Percentiles rank a stretch among this genome's conserved stretches.
phyloP scores from a whole-genome alignment of 37 sponge, comb jelly and placozoan species.

The Spongilla lacustris region DNA sequence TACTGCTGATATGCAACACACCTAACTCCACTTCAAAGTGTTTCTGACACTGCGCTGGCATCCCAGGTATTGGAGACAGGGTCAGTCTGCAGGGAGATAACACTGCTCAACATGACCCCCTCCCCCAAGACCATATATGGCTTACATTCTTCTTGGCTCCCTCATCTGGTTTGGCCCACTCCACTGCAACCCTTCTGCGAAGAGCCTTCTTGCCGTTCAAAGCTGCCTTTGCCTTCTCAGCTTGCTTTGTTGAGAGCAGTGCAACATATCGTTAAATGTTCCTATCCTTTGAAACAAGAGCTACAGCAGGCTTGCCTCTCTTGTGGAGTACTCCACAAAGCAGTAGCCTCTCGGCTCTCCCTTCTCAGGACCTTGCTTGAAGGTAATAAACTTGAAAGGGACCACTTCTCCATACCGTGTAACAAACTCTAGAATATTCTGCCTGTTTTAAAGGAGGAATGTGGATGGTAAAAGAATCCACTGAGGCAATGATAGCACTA shows the following conservation, averaged over 20 bases:
- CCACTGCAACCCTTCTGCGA: constrained; percentile 71
- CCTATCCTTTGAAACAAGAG: no score
- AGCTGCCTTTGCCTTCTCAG: constrained; percentile 59
- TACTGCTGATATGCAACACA: not conserved
- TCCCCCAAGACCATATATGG: not conserved
- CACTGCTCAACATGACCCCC: not conserved
- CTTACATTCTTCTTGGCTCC: constrained; percentile 51
- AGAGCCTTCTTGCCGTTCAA: constrained; percentile 75
- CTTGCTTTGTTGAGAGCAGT: constrained; percentile 49
- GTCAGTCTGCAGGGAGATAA: constrained; percentile 2
- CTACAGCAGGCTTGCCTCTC: constrained; percentile 47
- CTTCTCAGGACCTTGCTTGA: constrained; percentile 47
- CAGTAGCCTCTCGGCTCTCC: constrained; percentile 76
- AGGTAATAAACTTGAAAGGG: constrained; percentile 54
- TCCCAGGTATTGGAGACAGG: constrained; percentile 76
- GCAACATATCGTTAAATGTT: not conserved
- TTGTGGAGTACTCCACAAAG: constrained; percentile 77
- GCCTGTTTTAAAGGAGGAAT: constrained; percentile 24
- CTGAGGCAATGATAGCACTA: not conserved
- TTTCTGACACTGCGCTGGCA: constrained; percentile 64
- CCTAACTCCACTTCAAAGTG: constrained; percentile 58
- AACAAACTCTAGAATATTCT: constrained; percentile 64
- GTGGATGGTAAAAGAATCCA: not conserved
- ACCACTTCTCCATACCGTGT: constrained; percentile 54
- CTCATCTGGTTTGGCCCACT: constrained; percentile 76